These are phyloP conservation scores for Calliphora vicina DNA, from an alignment of 1,140 invertebrate genomes.

Conservation along the genomic window DNA sequence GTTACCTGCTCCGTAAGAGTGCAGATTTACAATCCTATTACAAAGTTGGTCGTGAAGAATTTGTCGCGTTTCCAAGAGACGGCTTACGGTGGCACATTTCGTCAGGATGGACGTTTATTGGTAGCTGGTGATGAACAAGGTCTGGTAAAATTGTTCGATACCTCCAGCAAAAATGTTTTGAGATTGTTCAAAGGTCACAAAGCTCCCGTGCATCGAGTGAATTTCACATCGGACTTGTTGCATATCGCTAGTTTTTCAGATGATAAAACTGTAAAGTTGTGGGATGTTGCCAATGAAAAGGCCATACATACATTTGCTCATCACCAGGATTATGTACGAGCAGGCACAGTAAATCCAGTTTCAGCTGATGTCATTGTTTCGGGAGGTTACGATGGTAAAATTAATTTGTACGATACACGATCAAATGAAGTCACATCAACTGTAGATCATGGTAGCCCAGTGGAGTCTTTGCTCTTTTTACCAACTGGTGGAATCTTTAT, in stretches of 20 bases:
- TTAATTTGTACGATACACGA: slow-evolving; percentile 90
- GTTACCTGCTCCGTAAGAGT: slow-evolving; percentile 90
- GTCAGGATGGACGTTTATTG: slow-evolving; percentile 84
- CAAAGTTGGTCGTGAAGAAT: slow-evolving; percentile 83
- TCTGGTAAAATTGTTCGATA: slow-evolving; percentile 88
- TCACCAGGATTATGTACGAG: slow-evolving; percentile 85
- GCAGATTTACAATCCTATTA: slow-evolving; percentile 90
- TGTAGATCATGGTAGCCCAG: slow-evolving; percentile 88
- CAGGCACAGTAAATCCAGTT: slow-evolving; percentile 79
- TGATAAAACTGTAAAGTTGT: slow-evolving; percentile 87
- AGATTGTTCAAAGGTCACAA: slow-evolving; percentile 70
- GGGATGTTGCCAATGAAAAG: slow-evolving; percentile 89
- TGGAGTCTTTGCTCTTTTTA: slow-evolving; percentile 90
- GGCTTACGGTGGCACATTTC: slow-evolving; percentile 86
- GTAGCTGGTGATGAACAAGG: slow-evolving; percentile 89
- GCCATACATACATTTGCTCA: slow-evolving; percentile 73
- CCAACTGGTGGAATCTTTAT: slow-evolving; percentile 90
- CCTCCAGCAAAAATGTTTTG: slow-evolving; percentile 78
- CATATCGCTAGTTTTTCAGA: slow-evolving; percentile 91
- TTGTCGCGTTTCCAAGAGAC: slow-evolving; percentile 85
- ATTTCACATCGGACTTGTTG: slow-evolving; percentile 80
- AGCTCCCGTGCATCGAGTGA: slow-evolving; percentile 79
- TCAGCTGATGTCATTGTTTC: slow-evolving; percentile 80
- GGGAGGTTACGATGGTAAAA: slow-evolving; percentile 92
- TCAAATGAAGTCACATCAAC: slow-evolving; percentile 71